Percentiles rank a stretch among this genome's conserved stretches.
Evolutionary conservation across 2,113 vertebrate species (phyloP).

Genomic region (Sitta europaea): DNA sequence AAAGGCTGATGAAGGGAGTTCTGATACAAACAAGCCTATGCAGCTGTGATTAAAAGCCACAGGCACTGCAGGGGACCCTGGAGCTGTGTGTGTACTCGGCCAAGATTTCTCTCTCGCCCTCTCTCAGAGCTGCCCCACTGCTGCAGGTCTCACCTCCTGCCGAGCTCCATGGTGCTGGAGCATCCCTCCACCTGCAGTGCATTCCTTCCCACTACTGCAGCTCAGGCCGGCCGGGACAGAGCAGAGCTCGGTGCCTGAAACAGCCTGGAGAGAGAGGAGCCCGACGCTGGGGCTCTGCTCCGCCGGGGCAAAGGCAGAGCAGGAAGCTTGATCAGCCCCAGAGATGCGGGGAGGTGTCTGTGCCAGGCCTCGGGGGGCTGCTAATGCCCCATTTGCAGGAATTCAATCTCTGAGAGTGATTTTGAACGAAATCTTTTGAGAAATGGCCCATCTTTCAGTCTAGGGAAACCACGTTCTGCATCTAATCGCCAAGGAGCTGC

Average conservation of each 20-base stretch:
- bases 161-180: background rate
- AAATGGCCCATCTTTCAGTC: background rate
- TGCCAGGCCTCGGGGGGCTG: background rate
- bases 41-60: background rate
- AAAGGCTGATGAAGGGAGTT: background rate
- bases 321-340: background rate
- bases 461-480: constrained; percentile 43
- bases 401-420: background rate
- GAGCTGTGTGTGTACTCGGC: background rate
- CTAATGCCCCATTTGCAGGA: background rate
- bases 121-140: background rate
- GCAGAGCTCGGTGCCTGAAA: background rate
- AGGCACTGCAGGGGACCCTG: background rate
- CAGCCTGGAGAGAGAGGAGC: background rate
- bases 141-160: background rate
- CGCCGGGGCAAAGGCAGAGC: background rate
- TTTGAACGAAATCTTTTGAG: background rate
- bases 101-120: background rate
- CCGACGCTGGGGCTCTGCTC: background rate
- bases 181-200: background rate
- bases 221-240: background rate
- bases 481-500: constrained; percentile 78
- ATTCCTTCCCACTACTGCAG: background rate
- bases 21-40: background rate
- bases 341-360: background rate